phyloP scores from a whole-genome alignment of 1,140 invertebrate species.

The Globodera rostochiensis region DNA sequence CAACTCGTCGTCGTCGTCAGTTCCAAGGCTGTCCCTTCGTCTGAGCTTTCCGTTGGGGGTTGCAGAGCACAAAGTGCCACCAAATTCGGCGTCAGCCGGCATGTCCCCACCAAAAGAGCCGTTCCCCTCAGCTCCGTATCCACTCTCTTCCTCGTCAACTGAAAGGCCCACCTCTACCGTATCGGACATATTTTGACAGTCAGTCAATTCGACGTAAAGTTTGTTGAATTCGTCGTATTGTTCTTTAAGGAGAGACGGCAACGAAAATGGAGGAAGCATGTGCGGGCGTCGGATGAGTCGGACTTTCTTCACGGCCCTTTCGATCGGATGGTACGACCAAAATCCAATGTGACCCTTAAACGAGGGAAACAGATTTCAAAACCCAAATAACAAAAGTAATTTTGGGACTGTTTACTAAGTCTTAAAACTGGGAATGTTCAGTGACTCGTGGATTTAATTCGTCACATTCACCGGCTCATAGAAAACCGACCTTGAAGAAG shows the following conservation, averaged over 20 bases:
- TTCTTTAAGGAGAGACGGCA: neutral
- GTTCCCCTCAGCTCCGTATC: neutral
- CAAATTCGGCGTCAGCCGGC: neutral
- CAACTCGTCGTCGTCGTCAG: neutral
- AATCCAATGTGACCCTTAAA: neutral
- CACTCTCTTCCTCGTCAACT: neutral
- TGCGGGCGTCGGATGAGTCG: neutral
- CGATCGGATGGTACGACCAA: neutral
- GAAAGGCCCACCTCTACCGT: neutral
- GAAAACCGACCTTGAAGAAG: neutral
- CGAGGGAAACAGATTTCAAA: neutral
- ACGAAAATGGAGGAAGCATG: neutral
- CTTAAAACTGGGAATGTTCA: too few relatives aligned
- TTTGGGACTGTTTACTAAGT: too few relatives aligned
- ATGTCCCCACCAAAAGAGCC: neutral
- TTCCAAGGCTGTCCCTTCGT: neutral
- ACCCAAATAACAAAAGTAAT: too few relatives aligned
- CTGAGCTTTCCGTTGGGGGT: neutral
- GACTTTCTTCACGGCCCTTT: neutral
- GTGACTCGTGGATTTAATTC: too few relatives aligned
- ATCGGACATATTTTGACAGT: neutral
- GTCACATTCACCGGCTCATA: neutral
- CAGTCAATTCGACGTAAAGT: neutral
- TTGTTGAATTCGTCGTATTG: constrained; percentile 2
- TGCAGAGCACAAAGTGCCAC: neutral